Percentiles rank a stretch among this genome's conserved stretches.
Evolutionary conservation across 2,888 invertebrate genomes (phyloP).

Genomic region (Ashinkailepas kermadecensis): DNA sequence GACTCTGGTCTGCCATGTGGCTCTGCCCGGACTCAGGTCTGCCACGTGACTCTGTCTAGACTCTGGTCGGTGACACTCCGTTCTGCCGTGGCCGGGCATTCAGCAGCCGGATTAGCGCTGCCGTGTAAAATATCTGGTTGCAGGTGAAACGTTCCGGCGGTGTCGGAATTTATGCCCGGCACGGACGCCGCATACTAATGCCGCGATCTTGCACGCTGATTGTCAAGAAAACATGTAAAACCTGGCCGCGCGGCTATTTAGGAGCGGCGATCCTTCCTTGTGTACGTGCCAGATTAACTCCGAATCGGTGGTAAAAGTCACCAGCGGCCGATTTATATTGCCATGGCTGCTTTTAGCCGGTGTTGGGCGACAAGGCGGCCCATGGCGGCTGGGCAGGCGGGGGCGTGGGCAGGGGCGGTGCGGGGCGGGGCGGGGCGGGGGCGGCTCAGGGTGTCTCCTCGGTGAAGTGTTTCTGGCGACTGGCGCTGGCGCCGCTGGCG

Average conservation of each 20-base stretch:
- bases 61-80: too few relatives aligned
- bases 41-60: too few relatives aligned
- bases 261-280: neutral
- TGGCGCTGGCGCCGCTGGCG: too few relatives aligned
- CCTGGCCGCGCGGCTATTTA: neutral
- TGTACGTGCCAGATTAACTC: conserved; percentile 6
- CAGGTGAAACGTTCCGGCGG: neutral
- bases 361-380: neutral
- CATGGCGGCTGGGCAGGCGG: too few relatives aligned
- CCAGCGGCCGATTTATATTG: neutral
- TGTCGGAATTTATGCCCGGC: neutral
- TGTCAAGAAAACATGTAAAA: neutral
- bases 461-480: too few relatives aligned
- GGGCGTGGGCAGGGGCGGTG: neutral
- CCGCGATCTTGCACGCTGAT: neutral
- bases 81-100: neutral
- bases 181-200: neutral
- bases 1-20: too few relatives aligned
- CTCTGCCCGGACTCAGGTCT: too few relatives aligned
- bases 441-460: too few relatives aligned
- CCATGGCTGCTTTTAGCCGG: neutral
- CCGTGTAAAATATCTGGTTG: conserved; percentile 4
- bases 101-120: neutral
- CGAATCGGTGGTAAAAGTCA: neutral
- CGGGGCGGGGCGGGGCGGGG: neutral